phyloP scores from a whole-genome alignment of 2,797 vertebrate genomes.

The Peromyscus nudipes region DNA sequence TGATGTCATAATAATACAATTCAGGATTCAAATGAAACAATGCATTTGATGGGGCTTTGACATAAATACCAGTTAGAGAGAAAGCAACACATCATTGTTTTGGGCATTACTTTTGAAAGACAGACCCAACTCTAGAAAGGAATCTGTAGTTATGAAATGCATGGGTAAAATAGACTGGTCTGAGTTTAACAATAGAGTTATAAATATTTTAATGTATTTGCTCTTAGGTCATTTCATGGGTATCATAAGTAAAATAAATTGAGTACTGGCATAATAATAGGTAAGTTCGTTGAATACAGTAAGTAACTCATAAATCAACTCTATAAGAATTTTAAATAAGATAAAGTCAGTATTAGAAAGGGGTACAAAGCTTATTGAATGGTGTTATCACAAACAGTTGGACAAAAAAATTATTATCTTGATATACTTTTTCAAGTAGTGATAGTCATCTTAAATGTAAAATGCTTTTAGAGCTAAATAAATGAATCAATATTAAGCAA shows the following conservation, averaged over 20 bases:
- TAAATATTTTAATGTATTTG: slow-evolving; percentile 64
- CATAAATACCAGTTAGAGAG: slow-evolving; percentile 57
- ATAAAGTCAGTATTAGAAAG: slow-evolving; percentile 14
- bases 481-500: slow-evolving; percentile 54
- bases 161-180: background rate
- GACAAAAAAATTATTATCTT: slow-evolving; percentile 25
- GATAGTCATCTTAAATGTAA: background rate
- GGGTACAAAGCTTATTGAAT: slow-evolving; percentile 11
- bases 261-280: slow-evolving; percentile 25
- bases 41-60: slow-evolving; percentile 50
- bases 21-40: slow-evolving; percentile 56
- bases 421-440: background rate
- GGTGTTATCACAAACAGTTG: background rate
- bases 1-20: slow-evolving; percentile 55
- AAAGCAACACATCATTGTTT: slow-evolving; percentile 47
- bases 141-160: slow-evolving; percentile 1
- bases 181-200: background rate
- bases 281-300: slow-evolving; percentile 7
- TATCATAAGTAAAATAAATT: slow-evolving; percentile 62
- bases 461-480: slow-evolving; percentile 30
- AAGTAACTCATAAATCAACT: slow-evolving; percentile 41
- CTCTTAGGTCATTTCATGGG: slow-evolving; percentile 36
- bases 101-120: slow-evolving; percentile 56
- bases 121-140: slow-evolving; percentile 34
- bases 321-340: slow-evolving; percentile 49